A percentile compares a stretch with the other conserved stretches of the same genome.
phyloP scores from a whole-genome alignment of 35 echinoderm and acorn worm species.

The Acanthaster planci region DNA sequence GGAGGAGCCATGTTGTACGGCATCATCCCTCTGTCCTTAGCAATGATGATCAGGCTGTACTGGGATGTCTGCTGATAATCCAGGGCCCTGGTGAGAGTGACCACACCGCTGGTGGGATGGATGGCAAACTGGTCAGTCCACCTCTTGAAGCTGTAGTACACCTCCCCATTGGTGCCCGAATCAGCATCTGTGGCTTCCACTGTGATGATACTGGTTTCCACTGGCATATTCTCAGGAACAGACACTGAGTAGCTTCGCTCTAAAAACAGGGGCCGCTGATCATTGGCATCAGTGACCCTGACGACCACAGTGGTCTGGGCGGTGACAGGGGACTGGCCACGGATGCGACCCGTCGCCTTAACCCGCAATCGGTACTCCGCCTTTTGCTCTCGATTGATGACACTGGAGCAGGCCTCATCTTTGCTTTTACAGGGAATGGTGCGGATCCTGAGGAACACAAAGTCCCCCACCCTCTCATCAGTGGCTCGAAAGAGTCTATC shows the following conservation, averaged over 20 bases:
- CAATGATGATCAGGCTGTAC: conserved; percentile 67
- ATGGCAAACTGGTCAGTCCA: conserved; percentile 86
- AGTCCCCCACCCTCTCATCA: conserved; percentile 76
- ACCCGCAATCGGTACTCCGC: conserved; percentile 56
- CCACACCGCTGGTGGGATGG: conserved; percentile 94
- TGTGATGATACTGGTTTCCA: conserved; percentile 64
- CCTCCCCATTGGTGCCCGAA: conserved; percentile 91
- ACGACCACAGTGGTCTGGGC: conserved; percentile 46
- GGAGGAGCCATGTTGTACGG: conserved; percentile 57
- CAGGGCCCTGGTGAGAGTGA: conserved; percentile 83
- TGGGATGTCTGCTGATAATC: conserved; percentile 30
- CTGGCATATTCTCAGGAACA: conserved; percentile 77
- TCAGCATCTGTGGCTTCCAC: conserved; percentile 89
- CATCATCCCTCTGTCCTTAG: conserved; percentile 87
- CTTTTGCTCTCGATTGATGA: conserved; percentile 80
- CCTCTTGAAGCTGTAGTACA: conserved; percentile 89
- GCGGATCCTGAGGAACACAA: conserved; percentile 82
- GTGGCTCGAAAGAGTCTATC: conserved; percentile 56
- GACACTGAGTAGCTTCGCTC: conserved; percentile 50
- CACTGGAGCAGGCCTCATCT: conserved; percentile 41
- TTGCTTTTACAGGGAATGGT: conserved; percentile 71
- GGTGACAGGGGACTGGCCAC: conserved; percentile 1
- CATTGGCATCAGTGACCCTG: conserved; percentile 79
- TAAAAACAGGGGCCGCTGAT: conserved; percentile 76
- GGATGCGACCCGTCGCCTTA: conserved; percentile 30